Conservation (phyloP, 2,888 invertebrate genomes). For the Ophion ventricosus region DNA sequence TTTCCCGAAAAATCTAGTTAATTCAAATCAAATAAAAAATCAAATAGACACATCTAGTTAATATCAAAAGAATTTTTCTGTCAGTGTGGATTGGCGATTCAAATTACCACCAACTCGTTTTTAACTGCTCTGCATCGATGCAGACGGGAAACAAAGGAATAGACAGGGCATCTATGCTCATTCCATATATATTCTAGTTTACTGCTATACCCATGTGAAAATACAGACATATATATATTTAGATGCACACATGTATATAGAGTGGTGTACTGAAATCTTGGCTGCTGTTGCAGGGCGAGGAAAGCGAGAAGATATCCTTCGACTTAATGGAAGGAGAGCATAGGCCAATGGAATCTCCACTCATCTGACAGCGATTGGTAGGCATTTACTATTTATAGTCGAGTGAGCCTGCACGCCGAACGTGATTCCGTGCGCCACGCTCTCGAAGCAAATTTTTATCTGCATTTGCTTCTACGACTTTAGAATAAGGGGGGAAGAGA, state of each 20-base stretch:
- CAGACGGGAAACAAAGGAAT: slow-evolving; percentile 59
- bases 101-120: slow-evolving; percentile 32
- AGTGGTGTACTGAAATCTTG: slow-evolving; percentile 25
- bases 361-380: slow-evolving; percentile 71
- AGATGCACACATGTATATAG: background rate
- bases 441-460: slow-evolving; percentile 59
- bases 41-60: too few relatives aligned
- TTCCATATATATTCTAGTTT: slow-evolving; percentile 37
- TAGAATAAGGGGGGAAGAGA: slow-evolving; percentile 49
- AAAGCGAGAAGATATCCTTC: slow-evolving; percentile 65
- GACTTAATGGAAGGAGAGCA: slow-evolving; percentile 69
- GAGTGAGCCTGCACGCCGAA: slow-evolving; percentile 66
- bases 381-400: slow-evolving; percentile 69
- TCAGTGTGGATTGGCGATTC: background rate
- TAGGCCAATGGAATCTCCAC: slow-evolving; percentile 69
- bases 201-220: slow-evolving; percentile 24
- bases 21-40: too few relatives aligned
- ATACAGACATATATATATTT: background rate
- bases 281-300: slow-evolving; percentile 62
- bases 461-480: slow-evolving; percentile 57
- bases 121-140: slow-evolving; percentile 21
- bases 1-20: too few relatives aligned
- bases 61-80: too few relatives aligned
- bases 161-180: slow-evolving; percentile 54
- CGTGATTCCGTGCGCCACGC: slow-evolving; percentile 71